Conservation (phyloP, 2,113 vertebrate genomes). For the Chamaetylas fuelleborni region DNA sequence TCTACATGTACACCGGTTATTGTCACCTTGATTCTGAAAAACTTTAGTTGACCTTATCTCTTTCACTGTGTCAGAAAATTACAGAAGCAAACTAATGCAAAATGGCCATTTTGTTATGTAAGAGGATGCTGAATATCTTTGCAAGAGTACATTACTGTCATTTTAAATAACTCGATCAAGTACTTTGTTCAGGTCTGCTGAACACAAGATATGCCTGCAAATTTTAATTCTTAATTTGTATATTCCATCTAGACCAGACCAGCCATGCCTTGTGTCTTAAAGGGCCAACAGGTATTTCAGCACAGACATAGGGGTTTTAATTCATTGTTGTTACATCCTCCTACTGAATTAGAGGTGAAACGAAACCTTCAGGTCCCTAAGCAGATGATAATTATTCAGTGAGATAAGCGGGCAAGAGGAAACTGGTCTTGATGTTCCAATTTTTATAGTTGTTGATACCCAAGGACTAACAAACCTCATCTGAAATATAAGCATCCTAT, state of each 20-base stretch:
- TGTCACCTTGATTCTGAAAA: not conserved
- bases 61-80: not conserved
- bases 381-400: not conserved
- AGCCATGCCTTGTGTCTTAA: not conserved
- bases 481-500: not conserved
- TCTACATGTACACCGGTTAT: not conserved
- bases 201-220: not conserved
- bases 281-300: not conserved
- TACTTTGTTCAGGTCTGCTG: not conserved
- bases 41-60: not conserved
- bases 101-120: not conserved
- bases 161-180: not conserved
- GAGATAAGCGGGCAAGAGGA: not conserved
- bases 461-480: not conserved
- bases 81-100: not conserved
- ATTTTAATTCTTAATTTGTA: not conserved
- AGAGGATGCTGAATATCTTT: not conserved
- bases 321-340: not conserved
- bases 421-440: not conserved
- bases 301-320: not conserved
- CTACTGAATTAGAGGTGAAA: not conserved
- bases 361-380: not conserved
- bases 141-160: not conserved
- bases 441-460: not conserved
- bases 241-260: not conserved